These are phyloP conservation scores for Actenoides hombroni DNA, from an alignment of 2,113 vertebrate genomes.

Conservation along the genomic window DNA sequence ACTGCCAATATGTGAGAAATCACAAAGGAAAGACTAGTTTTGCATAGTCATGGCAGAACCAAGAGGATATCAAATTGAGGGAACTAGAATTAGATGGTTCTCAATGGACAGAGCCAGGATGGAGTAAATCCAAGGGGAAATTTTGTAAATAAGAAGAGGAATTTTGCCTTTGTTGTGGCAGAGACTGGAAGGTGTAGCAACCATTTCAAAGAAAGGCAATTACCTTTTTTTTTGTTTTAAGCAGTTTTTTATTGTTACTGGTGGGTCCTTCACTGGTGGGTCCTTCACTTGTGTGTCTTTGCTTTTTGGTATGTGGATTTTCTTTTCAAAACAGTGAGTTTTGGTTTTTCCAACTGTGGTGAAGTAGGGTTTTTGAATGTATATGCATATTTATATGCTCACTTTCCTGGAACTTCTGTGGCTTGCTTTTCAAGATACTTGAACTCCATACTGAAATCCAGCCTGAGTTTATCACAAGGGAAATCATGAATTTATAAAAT, in stretches of 20 bases:
- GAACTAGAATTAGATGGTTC: background rate
- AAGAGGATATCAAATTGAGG: background rate
- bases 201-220: background rate
- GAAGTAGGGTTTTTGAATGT: background rate
- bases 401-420: background rate
- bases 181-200: background rate
- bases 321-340: background rate
- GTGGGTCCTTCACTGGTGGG: background rate
- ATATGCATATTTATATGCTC: background rate
- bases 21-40: background rate
- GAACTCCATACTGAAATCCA: background rate
- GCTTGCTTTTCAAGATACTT: background rate
- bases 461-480: background rate
- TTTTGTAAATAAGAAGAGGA: background rate
- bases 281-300: background rate
- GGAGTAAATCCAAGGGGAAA: background rate
- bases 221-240: background rate
- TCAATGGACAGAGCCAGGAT: background rate
- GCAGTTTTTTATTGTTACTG: background rate
- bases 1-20: background rate
- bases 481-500: background rate
- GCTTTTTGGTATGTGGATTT: background rate
- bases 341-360: background rate
- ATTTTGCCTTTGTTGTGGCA: background rate
- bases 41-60: background rate